Evolutionary conservation across 2,888 invertebrate species (phyloP).

Genomic region (Stenotaenia linearis): DNA sequence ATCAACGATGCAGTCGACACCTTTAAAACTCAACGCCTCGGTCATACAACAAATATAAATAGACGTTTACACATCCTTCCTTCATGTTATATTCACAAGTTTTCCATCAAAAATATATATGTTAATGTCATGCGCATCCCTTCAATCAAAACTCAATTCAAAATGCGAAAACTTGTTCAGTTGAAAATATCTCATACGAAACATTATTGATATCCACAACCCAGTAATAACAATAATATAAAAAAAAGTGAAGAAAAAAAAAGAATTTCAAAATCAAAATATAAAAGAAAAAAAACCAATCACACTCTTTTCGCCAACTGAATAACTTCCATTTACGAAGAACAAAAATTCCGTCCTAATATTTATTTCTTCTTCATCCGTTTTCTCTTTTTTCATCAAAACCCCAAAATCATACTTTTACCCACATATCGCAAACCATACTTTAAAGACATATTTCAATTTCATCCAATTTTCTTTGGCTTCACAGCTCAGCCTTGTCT

Average conservation of each 20-base stretch:
- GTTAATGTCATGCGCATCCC: not conserved
- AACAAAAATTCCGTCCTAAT: not conserved
- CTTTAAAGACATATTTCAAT: constrained; percentile 14
- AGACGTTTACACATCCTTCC: not conserved
- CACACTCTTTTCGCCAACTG: not conserved
- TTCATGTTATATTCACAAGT: not conserved
- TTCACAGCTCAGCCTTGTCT: constrained; percentile 14
- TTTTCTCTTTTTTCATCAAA: not conserved
- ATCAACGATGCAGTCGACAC: not conserved
- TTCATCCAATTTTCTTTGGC: constrained; percentile 19
- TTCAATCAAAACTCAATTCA: not conserved
- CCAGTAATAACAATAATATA: not conserved
- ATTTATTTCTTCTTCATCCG: not conserved
- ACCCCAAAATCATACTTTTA: not conserved
- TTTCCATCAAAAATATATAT: not conserved
- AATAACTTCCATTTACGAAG: not conserved
- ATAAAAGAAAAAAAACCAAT: not conserved
- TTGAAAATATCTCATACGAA: not conserved
- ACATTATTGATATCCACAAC: not conserved
- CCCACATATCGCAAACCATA: not conserved
- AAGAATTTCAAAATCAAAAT: not conserved
- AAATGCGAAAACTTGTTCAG: not conserved
- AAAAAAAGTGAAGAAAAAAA: not conserved
- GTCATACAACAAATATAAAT: not conserved
- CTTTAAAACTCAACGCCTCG: not conserved